Conservation (phyloP, 2,113 vertebrate species). For the Brachypteracias leptosomus region DNA sequence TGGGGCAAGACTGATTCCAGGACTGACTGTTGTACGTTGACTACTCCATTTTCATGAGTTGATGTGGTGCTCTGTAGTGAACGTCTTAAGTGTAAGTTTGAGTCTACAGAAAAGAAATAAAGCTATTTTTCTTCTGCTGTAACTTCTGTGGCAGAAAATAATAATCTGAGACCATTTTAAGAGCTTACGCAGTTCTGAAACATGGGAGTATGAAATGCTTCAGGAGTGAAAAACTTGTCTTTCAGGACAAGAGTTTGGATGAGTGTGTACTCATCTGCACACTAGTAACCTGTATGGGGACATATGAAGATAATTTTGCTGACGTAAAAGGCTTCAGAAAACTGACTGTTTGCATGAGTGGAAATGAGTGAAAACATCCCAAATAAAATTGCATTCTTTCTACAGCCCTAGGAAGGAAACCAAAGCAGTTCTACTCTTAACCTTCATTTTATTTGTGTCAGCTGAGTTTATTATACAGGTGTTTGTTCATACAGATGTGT, state of each 20-base stretch:
- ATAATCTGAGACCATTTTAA: not conserved
- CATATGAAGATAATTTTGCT: not conserved
- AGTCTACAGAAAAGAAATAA: not conserved
- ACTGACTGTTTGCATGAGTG: not conserved
- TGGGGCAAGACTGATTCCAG: not conserved
- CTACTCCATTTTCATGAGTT: not conserved
- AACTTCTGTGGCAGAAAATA: not conserved
- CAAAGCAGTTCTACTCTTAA: not conserved
- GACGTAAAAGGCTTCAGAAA: not conserved
- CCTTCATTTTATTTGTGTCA: not conserved
- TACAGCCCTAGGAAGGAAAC: not conserved
- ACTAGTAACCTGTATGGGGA: not conserved
- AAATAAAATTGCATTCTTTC: not conserved
- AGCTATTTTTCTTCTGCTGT: not conserved
- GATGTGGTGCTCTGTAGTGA: not conserved
- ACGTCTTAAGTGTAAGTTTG: not conserved
- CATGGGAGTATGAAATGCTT: not conserved
- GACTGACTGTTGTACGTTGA: not conserved
- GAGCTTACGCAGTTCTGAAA: not conserved
- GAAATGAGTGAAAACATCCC: not conserved
- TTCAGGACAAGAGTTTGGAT: not conserved
- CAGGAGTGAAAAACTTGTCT: not conserved
- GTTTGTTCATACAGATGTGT: not conserved
- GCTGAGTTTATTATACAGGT: fast-evolving
- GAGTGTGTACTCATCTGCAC: not conserved